Evolutionary conservation across 1,140 invertebrate genomes (phyloP).

Genomic region (Drosophila sechellia): DNA sequence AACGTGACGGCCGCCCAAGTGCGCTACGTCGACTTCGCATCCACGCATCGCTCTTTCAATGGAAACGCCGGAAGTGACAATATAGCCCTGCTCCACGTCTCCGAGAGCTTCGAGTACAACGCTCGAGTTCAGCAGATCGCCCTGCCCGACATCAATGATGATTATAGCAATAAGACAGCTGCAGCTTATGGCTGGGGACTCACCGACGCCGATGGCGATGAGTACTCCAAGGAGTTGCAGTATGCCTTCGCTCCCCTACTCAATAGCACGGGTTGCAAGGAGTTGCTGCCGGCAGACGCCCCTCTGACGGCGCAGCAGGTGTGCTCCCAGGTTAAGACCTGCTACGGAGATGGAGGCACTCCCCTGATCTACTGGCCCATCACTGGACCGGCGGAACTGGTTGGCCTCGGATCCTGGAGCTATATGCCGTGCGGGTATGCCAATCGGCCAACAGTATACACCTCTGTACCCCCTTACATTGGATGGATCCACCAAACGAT

Average conservation of each 20-base stretch:
- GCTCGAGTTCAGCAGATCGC: conserved; percentile 56
- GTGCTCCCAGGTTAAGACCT: conserved; percentile 87
- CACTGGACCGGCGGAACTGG: conserved; percentile 59
- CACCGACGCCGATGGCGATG: conserved; percentile 67
- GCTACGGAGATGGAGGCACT: conserved; percentile 89
- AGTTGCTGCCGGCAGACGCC: conserved; percentile 60
- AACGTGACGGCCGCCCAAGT: conserved; percentile 63
- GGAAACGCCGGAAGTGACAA: conserved; percentile 73
- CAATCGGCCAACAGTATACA: conserved; percentile 89
- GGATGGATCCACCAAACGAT: conserved; percentile 87
- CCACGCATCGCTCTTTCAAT: conserved; percentile 61
- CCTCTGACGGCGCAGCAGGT: conserved; percentile 84
- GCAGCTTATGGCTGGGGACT: conserved; percentile 85
- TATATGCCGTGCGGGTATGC: conserved; percentile 88
- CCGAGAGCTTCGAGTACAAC: conserved; percentile 65
- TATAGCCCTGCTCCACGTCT: conserved; percentile 71
- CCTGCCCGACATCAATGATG: conserved; percentile 59
- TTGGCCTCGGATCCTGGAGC: conserved; percentile 92
- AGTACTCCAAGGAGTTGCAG: conserved; percentile 81
- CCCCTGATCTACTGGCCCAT: conserved; percentile 86
- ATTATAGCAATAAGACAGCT: conserved; percentile 58
- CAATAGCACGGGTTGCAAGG: conserved; percentile 44
- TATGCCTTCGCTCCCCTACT: conserved; percentile 64
- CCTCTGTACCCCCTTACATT: conserved; percentile 87
- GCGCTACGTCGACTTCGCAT: conserved; percentile 68